Base-by-base conservation (phyloP, 1,140 invertebrate species). In the Drosophila ficusphila region DNA sequence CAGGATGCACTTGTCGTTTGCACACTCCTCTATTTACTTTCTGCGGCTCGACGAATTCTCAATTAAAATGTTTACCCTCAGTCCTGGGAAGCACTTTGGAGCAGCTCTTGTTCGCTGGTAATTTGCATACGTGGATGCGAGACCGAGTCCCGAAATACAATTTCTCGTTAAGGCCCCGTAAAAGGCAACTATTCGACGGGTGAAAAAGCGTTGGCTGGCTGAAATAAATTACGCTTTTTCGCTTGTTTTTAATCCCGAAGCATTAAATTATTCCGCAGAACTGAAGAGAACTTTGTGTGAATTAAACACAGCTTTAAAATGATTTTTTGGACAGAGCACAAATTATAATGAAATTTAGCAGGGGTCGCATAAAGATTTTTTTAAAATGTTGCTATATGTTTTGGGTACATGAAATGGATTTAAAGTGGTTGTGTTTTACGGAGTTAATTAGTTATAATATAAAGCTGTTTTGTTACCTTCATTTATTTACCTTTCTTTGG, bases 41-140 rank as follows among this genome's bases (percentile, higher is more conserved):
- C 68, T 75, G 77, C 76, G 77, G 64, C 74, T 67, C 69, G 64
- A 71, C 82, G 68, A 77, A 75, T 82, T 86, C 79, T 78, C 82
- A 88, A 88, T 86, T 86, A 86, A 86, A 86, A 88, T 86, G 62
- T 86, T 86, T 82, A 64, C 74, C 64, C 73, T 64, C 48, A 65
- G 54, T 39, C 47, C 19, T 8, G n/a, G 38, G 29, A 56, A 56
- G 52, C 52, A 33, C 29, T 56, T 56, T 9, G 58, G 36, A 36
- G 31, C 38, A 27, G 54, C 60, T 62, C 60, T 44, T 33, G 60
- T 64, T 61, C 60, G 9, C 60, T 49, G 46, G 27, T 68, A 67
- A 68, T 68, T 68, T 68, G 64, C 64, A 67, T 67, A 67, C 33
- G 60, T 51, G 44, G 16, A 65, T 51, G 62, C 16, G 16, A 29